phyloP scores from a whole-genome alignment of 2,888 invertebrate genomes.

The Nebria salina region DNA sequence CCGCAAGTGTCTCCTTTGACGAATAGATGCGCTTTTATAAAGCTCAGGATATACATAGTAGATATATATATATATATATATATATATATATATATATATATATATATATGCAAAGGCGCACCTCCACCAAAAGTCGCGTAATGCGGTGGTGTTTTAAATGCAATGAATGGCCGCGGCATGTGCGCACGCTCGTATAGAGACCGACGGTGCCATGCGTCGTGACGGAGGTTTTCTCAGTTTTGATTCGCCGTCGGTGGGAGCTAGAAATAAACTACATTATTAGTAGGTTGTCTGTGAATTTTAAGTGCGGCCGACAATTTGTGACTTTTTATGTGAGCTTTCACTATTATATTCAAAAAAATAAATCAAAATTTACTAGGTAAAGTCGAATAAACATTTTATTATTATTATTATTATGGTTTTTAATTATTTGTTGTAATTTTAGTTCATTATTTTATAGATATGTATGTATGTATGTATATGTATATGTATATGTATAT shows the following conservation, averaged over 20 bases:
- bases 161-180: neutral
- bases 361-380: no score
- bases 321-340: neutral
- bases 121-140: neutral
- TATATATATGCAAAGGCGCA: neutral
- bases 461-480: no score
- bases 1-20: neutral
- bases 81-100: no score
- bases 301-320: neutral
- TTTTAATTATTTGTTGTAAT: no score
- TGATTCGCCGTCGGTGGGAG: conserved; percentile 13
- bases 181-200: neutral
- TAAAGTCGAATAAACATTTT: no score
- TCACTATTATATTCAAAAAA: neutral
- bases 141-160: no score
- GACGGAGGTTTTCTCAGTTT: neutral
- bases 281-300: neutral
- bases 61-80: no score
- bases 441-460: no score
- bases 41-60: no score
- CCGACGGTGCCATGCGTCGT: neutral
- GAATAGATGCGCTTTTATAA: no score
- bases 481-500: no score
- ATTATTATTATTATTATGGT: no score
- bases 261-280: neutral